Conservation (phyloP, 2,797 vertebrate species). For the Miichthys miiuy region DNA sequence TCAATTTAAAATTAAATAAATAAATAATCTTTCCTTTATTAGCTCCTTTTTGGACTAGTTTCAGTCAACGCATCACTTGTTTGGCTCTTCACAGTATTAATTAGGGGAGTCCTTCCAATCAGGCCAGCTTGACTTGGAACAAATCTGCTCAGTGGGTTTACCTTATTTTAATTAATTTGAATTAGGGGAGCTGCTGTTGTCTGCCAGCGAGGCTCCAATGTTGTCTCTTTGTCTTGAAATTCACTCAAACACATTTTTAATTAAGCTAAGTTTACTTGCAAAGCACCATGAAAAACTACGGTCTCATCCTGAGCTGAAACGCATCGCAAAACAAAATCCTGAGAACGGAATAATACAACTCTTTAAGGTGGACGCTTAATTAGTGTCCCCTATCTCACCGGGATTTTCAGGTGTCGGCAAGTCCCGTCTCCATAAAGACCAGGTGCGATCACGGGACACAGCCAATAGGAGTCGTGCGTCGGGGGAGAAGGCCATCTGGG, state of each 20-base stretch:
- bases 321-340: neutral
- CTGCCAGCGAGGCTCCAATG: slow-evolving; percentile 44
- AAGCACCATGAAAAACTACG: slow-evolving; percentile 18
- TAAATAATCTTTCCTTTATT: slow-evolving; percentile 35
- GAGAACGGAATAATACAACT: neutral
- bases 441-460: slow-evolving; percentile 96
- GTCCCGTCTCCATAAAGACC: slow-evolving; percentile 93
- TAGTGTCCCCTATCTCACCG: slow-evolving; percentile 79
- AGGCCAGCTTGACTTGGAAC: slow-evolving; percentile 61
- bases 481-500: slow-evolving; percentile 96
- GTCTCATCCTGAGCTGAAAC: neutral
- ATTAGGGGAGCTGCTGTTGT: slow-evolving; percentile 32
- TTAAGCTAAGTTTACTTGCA: slow-evolving; percentile 43
- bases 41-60: slow-evolving; percentile 43
- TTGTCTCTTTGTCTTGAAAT: slow-evolving; percentile 49
- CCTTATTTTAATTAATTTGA: slow-evolving; percentile 67
- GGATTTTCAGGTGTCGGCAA: slow-evolving; percentile 70
- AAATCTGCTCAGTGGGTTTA: slow-evolving; percentile 61
- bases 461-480: slow-evolving; percentile 90
- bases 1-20: slow-evolving; percentile 11
- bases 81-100: slow-evolving; percentile 59
- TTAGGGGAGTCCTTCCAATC: slow-evolving; percentile 54
- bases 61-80: slow-evolving; percentile 44
- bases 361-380: neutral
- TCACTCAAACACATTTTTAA: slow-evolving; percentile 56